A percentile compares a stretch with the other conserved stretches of the same genome.
Conservation (phyloP, 2,888 invertebrate genomes). For the Tethea ocularis region DNA sequence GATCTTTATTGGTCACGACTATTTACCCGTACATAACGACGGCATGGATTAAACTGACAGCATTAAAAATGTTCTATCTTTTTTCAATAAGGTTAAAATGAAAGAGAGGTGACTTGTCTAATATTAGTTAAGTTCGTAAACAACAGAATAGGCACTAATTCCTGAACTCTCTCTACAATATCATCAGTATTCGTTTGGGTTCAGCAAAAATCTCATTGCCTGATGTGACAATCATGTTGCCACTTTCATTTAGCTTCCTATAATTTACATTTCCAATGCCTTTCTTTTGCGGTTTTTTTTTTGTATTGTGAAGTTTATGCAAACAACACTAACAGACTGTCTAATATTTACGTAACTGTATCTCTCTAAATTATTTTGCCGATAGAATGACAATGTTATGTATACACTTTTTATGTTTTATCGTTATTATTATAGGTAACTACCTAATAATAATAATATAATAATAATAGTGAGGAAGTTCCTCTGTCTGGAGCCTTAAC, state of each 20-base stretch:
- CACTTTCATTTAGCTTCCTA: background rate
- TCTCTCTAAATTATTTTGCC: background rate
- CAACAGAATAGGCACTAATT: too few species aligned
- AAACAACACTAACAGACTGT: background rate
- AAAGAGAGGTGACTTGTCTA: too few species aligned
- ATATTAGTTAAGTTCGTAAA: too few species aligned
- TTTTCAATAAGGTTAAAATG: too few species aligned
- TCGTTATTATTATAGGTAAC: background rate
- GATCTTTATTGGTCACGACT: too few species aligned
- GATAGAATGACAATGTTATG: background rate
- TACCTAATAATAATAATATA: background rate
- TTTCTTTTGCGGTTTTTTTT: background rate
- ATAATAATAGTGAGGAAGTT: too few species aligned
- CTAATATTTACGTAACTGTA: background rate
- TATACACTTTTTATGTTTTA: background rate
- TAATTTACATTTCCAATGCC: background rate
- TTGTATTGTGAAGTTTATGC: background rate
- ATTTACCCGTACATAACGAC: too few species aligned
- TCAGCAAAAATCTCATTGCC: background rate
- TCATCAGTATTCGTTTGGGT: background rate
- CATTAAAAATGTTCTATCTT: too few species aligned
- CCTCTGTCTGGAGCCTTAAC: too few species aligned
- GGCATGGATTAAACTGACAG: too few species aligned
- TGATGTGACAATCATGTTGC: background rate
- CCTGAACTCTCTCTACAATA: background rate